Percentiles rank a stretch among this genome's conserved stretches.
Conservation (phyloP, 2,888 invertebrate genomes). For the Acleris literana region DNA sequence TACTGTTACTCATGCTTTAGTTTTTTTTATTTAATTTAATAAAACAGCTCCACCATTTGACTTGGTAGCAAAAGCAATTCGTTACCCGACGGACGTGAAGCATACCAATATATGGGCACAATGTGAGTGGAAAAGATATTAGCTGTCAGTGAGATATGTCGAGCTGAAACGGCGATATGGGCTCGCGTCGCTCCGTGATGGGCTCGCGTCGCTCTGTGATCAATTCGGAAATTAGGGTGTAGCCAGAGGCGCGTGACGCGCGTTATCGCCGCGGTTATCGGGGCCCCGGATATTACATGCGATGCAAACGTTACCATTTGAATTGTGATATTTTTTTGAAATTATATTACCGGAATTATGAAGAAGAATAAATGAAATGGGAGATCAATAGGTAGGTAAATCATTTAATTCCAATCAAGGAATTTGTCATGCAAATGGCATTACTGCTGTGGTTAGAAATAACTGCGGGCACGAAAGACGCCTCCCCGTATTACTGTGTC, state of each 20-base stretch:
- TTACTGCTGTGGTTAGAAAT: constrained; percentile 44
- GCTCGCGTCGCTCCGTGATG: constrained; percentile 1
- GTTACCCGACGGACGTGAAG: background rate
- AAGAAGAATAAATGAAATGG: background rate
- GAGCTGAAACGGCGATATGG: constrained; percentile 13
- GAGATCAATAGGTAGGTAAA: background rate
- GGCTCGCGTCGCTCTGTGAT: constrained; percentile 6
- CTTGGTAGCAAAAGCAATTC: too few relatives aligned
- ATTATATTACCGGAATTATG: too few relatives aligned
- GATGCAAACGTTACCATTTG: background rate
- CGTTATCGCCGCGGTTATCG: constrained; percentile 11
- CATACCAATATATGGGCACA: constrained; percentile 16
- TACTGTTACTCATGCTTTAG: too few relatives aligned
- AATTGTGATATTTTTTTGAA: background rate
- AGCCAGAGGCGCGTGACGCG: constrained; percentile 19
- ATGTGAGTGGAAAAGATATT: constrained; percentile 22
- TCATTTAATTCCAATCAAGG: constrained; percentile 18
- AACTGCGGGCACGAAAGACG: constrained; percentile 50
- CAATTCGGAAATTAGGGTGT: constrained; percentile 30
- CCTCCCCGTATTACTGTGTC: constrained; percentile 31
- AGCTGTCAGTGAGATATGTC: constrained; percentile 28
- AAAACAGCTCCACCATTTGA: too few relatives aligned
- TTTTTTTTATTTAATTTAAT: too few relatives aligned
- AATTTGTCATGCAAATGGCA: constrained; percentile 48
- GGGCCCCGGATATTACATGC: constrained; percentile 8